Evolutionary conservation across 2,888 invertebrate species (phyloP).

Genomic region (Aethes cnicana): DNA sequence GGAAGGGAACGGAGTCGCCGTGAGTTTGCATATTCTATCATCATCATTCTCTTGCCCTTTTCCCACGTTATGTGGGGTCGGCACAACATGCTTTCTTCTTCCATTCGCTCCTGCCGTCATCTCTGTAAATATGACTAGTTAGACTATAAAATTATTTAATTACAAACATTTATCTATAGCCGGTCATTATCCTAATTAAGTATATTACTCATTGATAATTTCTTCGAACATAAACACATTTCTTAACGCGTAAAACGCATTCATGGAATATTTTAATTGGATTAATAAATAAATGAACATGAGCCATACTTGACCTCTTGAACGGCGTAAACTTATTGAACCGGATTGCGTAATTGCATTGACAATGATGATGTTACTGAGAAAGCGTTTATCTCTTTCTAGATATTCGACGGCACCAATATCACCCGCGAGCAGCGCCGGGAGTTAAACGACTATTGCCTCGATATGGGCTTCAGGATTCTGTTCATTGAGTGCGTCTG

Average conservation of each 20-base stretch:
- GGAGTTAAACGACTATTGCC: slow-evolving; percentile 88
- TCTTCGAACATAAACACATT: slow-evolving; percentile 1
- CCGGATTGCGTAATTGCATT: slow-evolving; percentile 15
- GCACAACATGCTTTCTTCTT: too few species aligned
- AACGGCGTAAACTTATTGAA: slow-evolving; percentile 18
- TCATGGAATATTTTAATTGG: slow-evolving; percentile 13
- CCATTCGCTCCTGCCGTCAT: too few species aligned
- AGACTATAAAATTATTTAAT: background rate
- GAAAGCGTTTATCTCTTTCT: slow-evolving; percentile 43
- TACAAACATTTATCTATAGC: too few species aligned
- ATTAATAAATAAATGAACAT: slow-evolving; percentile 15
- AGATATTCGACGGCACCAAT: slow-evolving; percentile 97
- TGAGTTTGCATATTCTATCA: slow-evolving; percentile 67
- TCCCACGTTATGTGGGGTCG: too few species aligned
- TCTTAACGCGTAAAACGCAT: background rate
- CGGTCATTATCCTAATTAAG: too few species aligned
- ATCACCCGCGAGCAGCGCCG: slow-evolving; percentile 91
- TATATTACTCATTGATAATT: too few species aligned
- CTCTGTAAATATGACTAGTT: too few species aligned
- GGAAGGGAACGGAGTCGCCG: slow-evolving; percentile 90
- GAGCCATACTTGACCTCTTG: slow-evolving; percentile 15
- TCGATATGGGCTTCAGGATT: slow-evolving; percentile 90
- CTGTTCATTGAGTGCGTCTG: slow-evolving; percentile 96
- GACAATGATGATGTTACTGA: too few species aligned
- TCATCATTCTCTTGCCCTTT: background rate